phyloP scores from a whole-genome alignment of 1,140 invertebrate species.

The Pseudomyrmex pallidus region DNA sequence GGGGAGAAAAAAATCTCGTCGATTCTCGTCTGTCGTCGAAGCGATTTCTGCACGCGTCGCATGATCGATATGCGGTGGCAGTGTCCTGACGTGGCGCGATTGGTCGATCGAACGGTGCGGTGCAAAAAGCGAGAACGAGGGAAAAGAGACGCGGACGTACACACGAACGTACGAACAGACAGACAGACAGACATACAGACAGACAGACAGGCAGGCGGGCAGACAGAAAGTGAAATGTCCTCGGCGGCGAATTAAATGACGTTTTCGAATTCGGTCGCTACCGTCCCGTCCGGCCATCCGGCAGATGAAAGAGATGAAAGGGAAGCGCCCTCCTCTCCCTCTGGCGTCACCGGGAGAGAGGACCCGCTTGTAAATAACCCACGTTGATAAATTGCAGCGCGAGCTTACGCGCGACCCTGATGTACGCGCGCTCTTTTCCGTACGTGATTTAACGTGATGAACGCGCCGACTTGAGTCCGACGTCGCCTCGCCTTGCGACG shows the following conservation, averaged over 20 bases:
- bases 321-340: background rate
- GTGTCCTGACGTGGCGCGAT: constrained; percentile 67
- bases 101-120: constrained; percentile 58
- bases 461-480: constrained; percentile 35
- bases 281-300: constrained; percentile 42
- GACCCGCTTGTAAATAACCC: constrained; percentile 68
- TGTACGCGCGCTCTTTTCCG: constrained; percentile 27
- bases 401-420: constrained; percentile 17
- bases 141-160: constrained; percentile 22
- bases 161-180: constrained; percentile 25
- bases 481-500: constrained; percentile 39
- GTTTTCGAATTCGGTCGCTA: constrained; percentile 72
- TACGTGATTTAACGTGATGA: constrained; percentile 71
- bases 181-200: constrained; percentile 9
- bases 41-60: constrained; percentile 62
- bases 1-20: constrained; percentile 61
- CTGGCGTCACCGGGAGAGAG: background rate
- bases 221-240: constrained; percentile 63
- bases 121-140: constrained; percentile 53
- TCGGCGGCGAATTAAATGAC: constrained; percentile 72
- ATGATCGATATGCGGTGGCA: constrained; percentile 68
- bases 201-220: constrained; percentile 34
- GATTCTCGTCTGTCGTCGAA: constrained; percentile 46
- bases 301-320: constrained; percentile 64
- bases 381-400: constrained; percentile 69